Evolutionary conservation across 2,113 vertebrate species (phyloP), one percentile per base, ranked within the genome.

Genomic region (Engraulis encrasicolus): DNA sequence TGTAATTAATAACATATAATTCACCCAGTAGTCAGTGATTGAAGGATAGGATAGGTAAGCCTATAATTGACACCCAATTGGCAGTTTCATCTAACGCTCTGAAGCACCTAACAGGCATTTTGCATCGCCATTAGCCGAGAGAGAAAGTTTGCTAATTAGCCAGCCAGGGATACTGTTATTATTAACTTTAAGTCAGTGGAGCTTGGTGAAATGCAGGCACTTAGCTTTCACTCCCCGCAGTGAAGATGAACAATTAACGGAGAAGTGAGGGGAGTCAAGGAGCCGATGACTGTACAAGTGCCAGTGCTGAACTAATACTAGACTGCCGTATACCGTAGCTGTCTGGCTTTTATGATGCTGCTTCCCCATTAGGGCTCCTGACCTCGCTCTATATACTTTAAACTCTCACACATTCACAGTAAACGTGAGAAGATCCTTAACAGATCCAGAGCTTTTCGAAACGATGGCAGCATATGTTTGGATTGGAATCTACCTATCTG

Each of bases 121-220:
- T 74, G 23, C 66, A 27, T 14, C 5, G 31, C 17, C 66, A 66
- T 66, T 66, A 66, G 58, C 58, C 27, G n/a, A 31, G n/a, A n/a
- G n/a, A n/a, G n/a, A 66, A 66, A 66, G n/a, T 31, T 15, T 66
- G n/a, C 58, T 31, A 66, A 66, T 66, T 34, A 74, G 34, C 34
- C 34, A 74, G 66, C 11, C 66, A 74, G 34, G 14, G 34, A 34
- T 34, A 74, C 66, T 74, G 34, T 31, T 74, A 14, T 17, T 74
- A 74, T 45, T 45, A 74, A 74, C 23, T 34, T 74, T 31, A 74
- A 31, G 66, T 74, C 66, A 74, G 66, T 74, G 66, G 58, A 74
- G 27, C 66, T 74, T 31, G 66, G 66, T 74, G 15, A 36, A 31
- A 71, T 74, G 15, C 66, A 74, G 31, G 14, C 66, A 74, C 66